Conservation (phyloP, 2,797 vertebrate genomes). For the Austrolebias charrua region DNA sequence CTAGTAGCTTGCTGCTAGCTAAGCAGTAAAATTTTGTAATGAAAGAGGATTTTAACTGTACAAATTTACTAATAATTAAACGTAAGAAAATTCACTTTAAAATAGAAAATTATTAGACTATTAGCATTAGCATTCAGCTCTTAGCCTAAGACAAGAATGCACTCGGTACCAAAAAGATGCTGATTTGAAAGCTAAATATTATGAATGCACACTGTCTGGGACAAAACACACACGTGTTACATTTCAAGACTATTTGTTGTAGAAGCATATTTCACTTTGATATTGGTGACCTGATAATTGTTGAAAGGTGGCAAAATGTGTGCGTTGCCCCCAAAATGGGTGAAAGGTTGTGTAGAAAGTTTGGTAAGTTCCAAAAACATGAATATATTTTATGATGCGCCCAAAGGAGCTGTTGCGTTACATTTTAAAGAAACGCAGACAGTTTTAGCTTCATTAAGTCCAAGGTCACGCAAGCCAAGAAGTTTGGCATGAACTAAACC, state of each 20-base stretch:
- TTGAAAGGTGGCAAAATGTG: conserved; percentile 3
- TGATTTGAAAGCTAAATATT: neutral
- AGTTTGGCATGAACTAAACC: too few relatives aligned
- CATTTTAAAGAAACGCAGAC: too few relatives aligned
- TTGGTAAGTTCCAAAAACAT: too few relatives aligned
- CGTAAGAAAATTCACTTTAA: neutral
- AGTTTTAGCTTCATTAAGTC: too few relatives aligned
- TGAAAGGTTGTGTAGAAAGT: neutral
- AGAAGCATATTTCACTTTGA: conserved; percentile 19
- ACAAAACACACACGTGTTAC: neutral
- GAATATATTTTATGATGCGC: neutral
- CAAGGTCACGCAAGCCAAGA: too few relatives aligned
- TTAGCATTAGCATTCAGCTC: conserved; percentile 10
- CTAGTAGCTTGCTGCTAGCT: neutral
- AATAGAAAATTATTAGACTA: neutral
- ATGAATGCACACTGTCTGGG: neutral
- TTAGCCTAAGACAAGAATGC: neutral
- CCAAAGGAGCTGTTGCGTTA: neutral
- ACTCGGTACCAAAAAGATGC: neutral
- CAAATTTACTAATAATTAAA: conserved; percentile 1
- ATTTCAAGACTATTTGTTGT: conserved; percentile 11
- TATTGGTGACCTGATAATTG: conserved; percentile 1
- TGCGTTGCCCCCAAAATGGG: neutral
- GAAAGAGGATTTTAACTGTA: neutral
- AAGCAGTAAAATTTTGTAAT: neutral